A percentile compares a stretch with the other conserved stretches of the same genome.
These are phyloP conservation scores for Gallinago solitaria DNA, from an alignment of 2,797 vertebrate species.

Conservation along the genomic window DNA sequence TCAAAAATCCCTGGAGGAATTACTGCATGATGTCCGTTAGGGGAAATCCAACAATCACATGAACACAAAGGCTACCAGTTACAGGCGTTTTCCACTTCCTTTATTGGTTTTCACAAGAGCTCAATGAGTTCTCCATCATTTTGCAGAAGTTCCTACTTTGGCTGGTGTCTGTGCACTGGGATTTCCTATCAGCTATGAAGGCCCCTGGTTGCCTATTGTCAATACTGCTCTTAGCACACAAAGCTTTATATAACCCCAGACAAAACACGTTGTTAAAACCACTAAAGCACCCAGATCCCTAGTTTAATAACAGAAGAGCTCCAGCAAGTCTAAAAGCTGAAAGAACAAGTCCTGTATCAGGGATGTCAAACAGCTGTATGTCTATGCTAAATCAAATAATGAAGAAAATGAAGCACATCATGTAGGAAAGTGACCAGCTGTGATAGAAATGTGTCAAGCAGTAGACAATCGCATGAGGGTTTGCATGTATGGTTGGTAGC, in stretches of 20 bases:
- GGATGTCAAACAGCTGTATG: background rate
- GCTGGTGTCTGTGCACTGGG: background rate
- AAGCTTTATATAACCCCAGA: background rate
- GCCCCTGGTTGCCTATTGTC: background rate
- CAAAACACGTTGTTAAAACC: background rate
- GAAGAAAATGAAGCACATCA: background rate
- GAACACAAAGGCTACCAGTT: conserved; percentile 28
- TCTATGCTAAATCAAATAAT: background rate
- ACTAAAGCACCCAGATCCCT: background rate
- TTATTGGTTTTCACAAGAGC: background rate
- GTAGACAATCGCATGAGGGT: accelerated
- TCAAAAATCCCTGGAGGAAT: conserved; percentile 2
- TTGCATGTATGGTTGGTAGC: background rate
- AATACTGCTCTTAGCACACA: background rate
- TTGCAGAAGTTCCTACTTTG: background rate
- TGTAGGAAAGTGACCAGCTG: background rate
- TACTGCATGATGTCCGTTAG: background rate
- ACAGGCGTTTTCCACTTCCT: conserved; percentile 38
- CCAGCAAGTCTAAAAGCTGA: background rate
- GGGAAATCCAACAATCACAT: conserved; percentile 46
- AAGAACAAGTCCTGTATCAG: background rate
- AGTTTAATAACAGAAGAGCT: background rate
- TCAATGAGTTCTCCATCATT: background rate
- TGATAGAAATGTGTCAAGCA: background rate
- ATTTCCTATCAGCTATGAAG: conserved; percentile 1